Conservation (phyloP, 2,888 invertebrate genomes). For the Tryphoninae sp. region DNA sequence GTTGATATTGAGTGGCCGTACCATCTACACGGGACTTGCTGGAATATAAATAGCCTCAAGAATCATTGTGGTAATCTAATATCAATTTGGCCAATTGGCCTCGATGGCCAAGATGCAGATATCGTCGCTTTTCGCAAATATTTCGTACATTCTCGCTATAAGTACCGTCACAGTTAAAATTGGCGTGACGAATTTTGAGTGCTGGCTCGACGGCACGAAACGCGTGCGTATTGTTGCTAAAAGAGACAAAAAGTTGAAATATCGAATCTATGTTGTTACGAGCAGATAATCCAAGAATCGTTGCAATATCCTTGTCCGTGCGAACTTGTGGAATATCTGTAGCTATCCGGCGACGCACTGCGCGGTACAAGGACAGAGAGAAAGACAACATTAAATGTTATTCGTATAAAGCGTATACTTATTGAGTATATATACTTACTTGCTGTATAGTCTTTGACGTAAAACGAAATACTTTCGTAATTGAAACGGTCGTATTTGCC, state of each 20-base stretch:
- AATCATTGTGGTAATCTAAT: conserved; percentile 79
- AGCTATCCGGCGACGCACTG: conserved; percentile 86
- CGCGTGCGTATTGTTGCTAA: conserved; percentile 85
- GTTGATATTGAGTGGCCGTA: too few relatives aligned
- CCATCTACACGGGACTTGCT: too few relatives aligned
- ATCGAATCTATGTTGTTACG: conserved; percentile 83
- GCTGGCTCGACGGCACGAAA: conserved; percentile 92
- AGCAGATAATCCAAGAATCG: conserved; percentile 81
- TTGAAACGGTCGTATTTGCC: conserved; percentile 91
- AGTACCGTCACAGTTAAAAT: conserved; percentile 78
- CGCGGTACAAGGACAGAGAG: conserved; percentile 70
- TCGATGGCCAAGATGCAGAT: conserved; percentile 80
- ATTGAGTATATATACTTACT: conserved; percentile 81
- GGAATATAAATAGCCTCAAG: conserved; percentile 25
- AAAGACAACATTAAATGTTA: conserved; percentile 51
- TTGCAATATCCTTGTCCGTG: conserved; percentile 85
- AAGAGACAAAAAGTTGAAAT: conserved; percentile 87
- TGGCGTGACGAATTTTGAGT: conserved; percentile 83
- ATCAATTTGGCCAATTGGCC: conserved; percentile 84
- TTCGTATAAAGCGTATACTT: too few relatives aligned
- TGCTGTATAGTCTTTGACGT: conserved; percentile 90
- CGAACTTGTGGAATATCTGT: conserved; percentile 84
- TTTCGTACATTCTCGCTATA: conserved; percentile 71
- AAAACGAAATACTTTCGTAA: conserved; percentile 90
- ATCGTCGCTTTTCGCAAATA: conserved; percentile 73